Base-by-base conservation (phyloP, 2,113 vertebrate genomes). In the Menura novaehollandiae region DNA sequence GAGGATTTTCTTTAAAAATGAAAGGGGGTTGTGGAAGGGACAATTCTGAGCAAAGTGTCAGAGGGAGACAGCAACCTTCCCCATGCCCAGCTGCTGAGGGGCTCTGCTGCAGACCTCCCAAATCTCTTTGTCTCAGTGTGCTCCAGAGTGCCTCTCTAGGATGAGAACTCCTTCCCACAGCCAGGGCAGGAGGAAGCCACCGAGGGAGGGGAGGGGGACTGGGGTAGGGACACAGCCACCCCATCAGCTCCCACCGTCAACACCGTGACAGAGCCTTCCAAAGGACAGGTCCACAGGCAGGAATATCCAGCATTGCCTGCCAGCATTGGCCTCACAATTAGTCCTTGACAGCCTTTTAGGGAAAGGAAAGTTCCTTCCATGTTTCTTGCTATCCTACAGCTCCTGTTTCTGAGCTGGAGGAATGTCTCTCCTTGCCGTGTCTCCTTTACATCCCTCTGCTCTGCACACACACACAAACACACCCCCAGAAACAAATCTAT, bases 31-130 rank as follows among this genome's bases (percentile, higher is more conserved):
- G 27, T 10, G 7, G 33, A 84, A 74, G 55, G 60, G 32, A 37
- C 6, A 18, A 37, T 10, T 74, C 51, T 1, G 1, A 76, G 43
- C n/a, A 15, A 17, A 0, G 0, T 13, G 11, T 32, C 32, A 58
- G 59, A 83, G 22, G 9, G 19, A 66, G 55, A n/a, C 30, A 46
- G 59, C 27, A 96, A 86, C 13, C 37, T 13, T 39, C n/a, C 33
- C 59, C 30, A 89, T n/a, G 52, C 43, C 43, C 35, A 22, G 20
- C 0, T 74, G 27, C 43, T 67, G 37, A 28, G 43, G 55, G 33
- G 11, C 18, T 86, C 72, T 86, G 55, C 67, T 71, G n/a, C 55
- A 24, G 9, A 10, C 32, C 27, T 71, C 73, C 35, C 35, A 49
- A 6, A 66, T 43, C 20, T 41, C 20, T 16, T 47, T 15, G 62